Evolutionary conservation across 2,113 vertebrate species (phyloP).

Genomic region (Orcinus orca): DNA sequence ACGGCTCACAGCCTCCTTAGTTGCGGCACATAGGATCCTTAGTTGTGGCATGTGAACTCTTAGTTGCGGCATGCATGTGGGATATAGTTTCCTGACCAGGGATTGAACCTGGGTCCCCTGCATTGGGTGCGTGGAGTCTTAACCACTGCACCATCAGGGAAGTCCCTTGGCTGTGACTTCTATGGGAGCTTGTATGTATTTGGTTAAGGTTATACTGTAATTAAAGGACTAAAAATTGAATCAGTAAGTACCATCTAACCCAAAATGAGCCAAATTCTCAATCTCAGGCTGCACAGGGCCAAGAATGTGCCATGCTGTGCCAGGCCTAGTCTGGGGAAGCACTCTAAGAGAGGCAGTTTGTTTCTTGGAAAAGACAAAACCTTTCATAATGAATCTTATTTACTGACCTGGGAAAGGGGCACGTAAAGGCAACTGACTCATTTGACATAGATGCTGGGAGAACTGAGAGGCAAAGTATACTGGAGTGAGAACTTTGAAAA

Average conservation of each 20-base stretch:
- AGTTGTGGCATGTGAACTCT: too few species aligned
- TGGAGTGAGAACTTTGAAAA: not conserved
- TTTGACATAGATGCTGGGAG: conserved; percentile 86
- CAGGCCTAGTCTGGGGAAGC: not conserved
- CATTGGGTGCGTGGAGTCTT: too few species aligned
- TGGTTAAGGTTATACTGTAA: not conserved
- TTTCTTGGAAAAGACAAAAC: not conserved
- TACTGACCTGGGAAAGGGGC: not conserved
- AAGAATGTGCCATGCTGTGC: not conserved
- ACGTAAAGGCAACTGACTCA: conserved; percentile 83
- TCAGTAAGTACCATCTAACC: not conserved
- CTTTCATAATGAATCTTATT: not conserved
- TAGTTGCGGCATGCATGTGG: too few species aligned
- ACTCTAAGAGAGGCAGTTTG: not conserved
- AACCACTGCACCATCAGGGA: too few species aligned
- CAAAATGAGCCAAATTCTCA: not conserved
- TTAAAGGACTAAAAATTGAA: not conserved
- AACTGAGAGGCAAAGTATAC: conserved; percentile 88
- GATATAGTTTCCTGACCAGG: too few species aligned
- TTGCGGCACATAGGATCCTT: too few species aligned
- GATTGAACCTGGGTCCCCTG: too few species aligned
- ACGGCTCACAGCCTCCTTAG: too few species aligned
- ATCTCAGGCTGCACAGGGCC: not conserved
- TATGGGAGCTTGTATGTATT: not conserved
- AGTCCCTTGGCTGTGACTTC: not conserved